Evolutionary conservation across 2,113 vertebrate species (phyloP), one percentile per base, ranked within the genome.

Genomic region (Chaenocephalus aceratus): DNA sequence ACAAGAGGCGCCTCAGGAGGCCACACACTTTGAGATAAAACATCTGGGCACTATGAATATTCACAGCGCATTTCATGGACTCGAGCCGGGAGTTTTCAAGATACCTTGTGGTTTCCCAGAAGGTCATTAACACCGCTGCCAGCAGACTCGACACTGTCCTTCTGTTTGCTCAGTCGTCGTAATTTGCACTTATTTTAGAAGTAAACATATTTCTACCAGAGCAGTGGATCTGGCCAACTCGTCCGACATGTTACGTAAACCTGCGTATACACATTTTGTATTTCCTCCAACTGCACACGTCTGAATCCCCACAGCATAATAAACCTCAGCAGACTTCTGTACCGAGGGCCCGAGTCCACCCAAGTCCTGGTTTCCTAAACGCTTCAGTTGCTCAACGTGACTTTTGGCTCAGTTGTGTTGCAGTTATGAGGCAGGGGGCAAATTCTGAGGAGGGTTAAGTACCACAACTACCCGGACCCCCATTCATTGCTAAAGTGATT

Each of bases 181-280:
- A 21, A 69, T 71, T 80, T 76, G 44, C 46, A 16, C 69, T 64
- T 30, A 70, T 72, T 84, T 79, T n/a, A 67, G 72, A 78, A 82
- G 44, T 82, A 72, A 84, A 77, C 48, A 71, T 69, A 23, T 77
- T 82, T 69, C 60, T 70, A 62, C 62, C 80, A 61, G 10, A 60
- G 69, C 49, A 76, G 71, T 56, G 16, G 44, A 58, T 79, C 77
- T 53, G 7, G n/a, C 21, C 23, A 57, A 16, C 51, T 65, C 65
- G 1, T 87, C 77, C 79, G 86, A 53, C 77, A 59, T 30, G 72
- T 89, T 88, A 71, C 76, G 53, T 88, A 88, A 88, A 85, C 69
- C 45, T 60, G 54, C 61, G 12, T 34, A 77, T 84, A 78, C 84
- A 85, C 74, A 46, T 66, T 84, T 59, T 87, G 51, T 84, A 21